Evolutionary conservation across 2,113 vertebrate species (phyloP).

Genomic region (Uropsilus gracilis): DNA sequence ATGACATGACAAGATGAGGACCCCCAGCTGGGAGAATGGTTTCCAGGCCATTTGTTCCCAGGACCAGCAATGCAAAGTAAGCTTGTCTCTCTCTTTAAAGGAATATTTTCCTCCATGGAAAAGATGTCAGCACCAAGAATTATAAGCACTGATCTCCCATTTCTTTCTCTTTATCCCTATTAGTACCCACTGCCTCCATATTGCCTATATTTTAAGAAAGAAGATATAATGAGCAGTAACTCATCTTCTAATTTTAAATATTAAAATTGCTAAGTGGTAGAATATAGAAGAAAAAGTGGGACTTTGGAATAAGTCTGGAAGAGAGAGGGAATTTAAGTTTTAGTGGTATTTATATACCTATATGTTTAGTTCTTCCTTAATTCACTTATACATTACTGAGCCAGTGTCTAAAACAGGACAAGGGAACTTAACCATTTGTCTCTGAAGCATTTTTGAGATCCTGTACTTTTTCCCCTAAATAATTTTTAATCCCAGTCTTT

Average conservation of each 20-base stretch:
- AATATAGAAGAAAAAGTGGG: background rate
- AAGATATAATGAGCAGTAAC: background rate
- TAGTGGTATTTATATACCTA: background rate
- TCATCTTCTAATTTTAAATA: background rate
- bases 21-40: too few relatives aligned
- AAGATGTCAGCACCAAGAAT: background rate
- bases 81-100: background rate
- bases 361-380: background rate
- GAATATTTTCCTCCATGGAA: background rate
- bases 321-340: background rate
- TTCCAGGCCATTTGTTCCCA: too few relatives aligned
- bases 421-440: conserved; percentile 26
- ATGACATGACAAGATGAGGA: background rate
- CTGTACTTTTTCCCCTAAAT: conserved; percentile 9
- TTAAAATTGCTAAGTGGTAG: conserved; percentile 17
- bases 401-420: background rate
- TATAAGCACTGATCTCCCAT: background rate
- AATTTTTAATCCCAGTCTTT: conserved; percentile 25
- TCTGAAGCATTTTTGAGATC: conserved; percentile 29
- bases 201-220: background rate
- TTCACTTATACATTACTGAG: background rate
- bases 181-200: background rate
- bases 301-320: background rate
- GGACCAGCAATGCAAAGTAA: background rate
- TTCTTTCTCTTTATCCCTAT: background rate